Evolutionary conservation across 2,797 vertebrate genomes (phyloP).

Genomic region (Mergus octosetaceus): DNA sequence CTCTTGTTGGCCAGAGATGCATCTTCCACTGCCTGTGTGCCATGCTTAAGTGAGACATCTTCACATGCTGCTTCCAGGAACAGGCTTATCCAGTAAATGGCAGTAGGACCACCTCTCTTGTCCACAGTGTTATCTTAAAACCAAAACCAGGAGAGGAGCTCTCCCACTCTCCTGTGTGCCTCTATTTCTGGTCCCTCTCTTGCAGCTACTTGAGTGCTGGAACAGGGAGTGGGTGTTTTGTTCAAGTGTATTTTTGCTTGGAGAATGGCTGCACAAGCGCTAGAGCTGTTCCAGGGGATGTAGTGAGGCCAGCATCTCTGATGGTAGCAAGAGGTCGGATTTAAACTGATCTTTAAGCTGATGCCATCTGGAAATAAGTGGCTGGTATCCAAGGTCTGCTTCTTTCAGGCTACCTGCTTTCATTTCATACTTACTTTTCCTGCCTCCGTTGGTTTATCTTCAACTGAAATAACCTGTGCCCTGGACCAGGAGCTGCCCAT

Average conservation of each 20-base stretch:
- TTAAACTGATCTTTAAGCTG: background rate
- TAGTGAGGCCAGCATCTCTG: background rate
- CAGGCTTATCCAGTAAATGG: accelerated
- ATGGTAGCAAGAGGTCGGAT: background rate
- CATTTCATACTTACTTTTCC: background rate
- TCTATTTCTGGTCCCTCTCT: background rate
- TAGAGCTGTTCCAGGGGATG: background rate
- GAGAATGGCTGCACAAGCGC: background rate
- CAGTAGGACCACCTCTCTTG: background rate
- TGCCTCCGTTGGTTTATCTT: background rate
- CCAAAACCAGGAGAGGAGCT: background rate
- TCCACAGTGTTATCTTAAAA: background rate
- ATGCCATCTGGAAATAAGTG: background rate
- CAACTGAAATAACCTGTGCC: background rate
- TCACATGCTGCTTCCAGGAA: background rate
- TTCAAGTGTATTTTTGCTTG: background rate
- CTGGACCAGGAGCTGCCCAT: background rate
- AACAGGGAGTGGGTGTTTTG: constrained; percentile 10
- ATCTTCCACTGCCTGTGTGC: background rate
- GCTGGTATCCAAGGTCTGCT: background rate
- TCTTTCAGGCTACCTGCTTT: background rate
- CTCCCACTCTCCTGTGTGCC: background rate
- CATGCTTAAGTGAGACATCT: background rate
- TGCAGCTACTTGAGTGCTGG: background rate
- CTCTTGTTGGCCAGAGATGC: background rate